Percentiles rank a stretch among this genome's conserved stretches.
Conservation (phyloP, 2,888 invertebrate genomes). For the Eupithecia exiguata region DNA sequence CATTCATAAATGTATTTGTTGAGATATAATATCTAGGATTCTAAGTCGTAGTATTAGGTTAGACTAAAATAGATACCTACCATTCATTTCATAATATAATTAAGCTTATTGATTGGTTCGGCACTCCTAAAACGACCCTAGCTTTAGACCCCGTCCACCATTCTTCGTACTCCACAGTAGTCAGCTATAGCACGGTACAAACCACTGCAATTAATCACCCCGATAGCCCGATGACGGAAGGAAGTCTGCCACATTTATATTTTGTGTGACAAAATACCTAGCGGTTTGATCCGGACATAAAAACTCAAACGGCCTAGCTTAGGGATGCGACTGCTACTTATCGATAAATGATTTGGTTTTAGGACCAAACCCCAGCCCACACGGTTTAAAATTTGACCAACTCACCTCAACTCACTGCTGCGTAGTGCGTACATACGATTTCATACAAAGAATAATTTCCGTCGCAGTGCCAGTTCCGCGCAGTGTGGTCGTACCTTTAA, state of each 20-base stretch:
- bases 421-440: too few species aligned
- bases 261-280: slow-evolving; percentile 84
- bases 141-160: neutral
- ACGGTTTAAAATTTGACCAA: too few species aligned
- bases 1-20: too few species aligned
- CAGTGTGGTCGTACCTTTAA: too few species aligned
- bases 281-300: slow-evolving; percentile 82
- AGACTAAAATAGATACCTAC: neutral
- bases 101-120: neutral
- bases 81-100: neutral
- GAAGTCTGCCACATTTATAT: slow-evolving; percentile 82
- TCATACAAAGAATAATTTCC: too few species aligned
- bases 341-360: slow-evolving; percentile 26
- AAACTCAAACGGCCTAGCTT: slow-evolving; percentile 75
- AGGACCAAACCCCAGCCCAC: too few species aligned
- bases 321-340: slow-evolving; percentile 45
- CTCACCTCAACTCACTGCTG: too few species aligned
- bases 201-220: slow-evolving; percentile 78
- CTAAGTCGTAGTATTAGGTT: too few species aligned
- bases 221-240: slow-evolving; percentile 83
- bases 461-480: too few species aligned
- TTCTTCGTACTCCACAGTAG: neutral
- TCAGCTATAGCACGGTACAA: neutral
- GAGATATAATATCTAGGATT: too few species aligned
- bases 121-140: neutral